phyloP scores from a whole-genome alignment of 2,888 invertebrate species.

The Panzeria rudis region DNA sequence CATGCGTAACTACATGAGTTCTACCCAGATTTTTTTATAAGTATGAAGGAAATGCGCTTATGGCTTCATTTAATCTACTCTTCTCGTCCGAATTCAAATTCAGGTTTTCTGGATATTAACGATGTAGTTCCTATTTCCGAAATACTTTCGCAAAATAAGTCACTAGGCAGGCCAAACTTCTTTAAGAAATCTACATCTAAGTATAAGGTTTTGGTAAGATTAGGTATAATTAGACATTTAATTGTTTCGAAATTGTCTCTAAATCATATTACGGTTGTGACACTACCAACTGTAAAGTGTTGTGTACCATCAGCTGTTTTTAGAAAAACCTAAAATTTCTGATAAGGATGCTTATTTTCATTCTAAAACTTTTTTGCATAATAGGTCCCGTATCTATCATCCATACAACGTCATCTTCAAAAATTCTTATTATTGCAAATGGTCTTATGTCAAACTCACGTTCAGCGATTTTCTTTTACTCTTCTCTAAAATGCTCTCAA shows the following conservation, averaged over 20 bases:
- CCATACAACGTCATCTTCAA: conserved; percentile 8
- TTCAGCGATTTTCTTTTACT: not conserved
- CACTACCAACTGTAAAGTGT: conserved; percentile 26
- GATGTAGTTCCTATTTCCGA: not conserved
- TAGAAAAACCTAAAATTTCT: not conserved
- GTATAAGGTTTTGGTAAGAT: conserved; percentile 27
- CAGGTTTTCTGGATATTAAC: not conserved
- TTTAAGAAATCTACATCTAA: conserved; percentile 27
- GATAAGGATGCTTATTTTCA: conserved; percentile 6
- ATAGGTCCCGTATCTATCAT: conserved; percentile 23
- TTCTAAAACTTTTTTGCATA: conserved; percentile 10
- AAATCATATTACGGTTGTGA: not conserved
- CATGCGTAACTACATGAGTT: no score
- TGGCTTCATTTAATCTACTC: not conserved
- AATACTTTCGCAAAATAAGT: conserved; percentile 20
- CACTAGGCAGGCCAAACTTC: not conserved
- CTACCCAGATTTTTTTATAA: no score
- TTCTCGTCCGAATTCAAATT: no score
- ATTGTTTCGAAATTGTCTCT: no score
- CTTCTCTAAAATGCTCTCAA: not conserved
- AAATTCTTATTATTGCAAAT: conserved; percentile 16
- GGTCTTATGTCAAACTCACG: not conserved
- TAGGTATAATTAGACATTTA: not conserved
- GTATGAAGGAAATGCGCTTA: conserved; percentile 38
- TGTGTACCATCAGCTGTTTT: conserved; percentile 14